Conservation (phyloP, 1,140 invertebrate genomes). For the Drosophila repleta region DNA sequence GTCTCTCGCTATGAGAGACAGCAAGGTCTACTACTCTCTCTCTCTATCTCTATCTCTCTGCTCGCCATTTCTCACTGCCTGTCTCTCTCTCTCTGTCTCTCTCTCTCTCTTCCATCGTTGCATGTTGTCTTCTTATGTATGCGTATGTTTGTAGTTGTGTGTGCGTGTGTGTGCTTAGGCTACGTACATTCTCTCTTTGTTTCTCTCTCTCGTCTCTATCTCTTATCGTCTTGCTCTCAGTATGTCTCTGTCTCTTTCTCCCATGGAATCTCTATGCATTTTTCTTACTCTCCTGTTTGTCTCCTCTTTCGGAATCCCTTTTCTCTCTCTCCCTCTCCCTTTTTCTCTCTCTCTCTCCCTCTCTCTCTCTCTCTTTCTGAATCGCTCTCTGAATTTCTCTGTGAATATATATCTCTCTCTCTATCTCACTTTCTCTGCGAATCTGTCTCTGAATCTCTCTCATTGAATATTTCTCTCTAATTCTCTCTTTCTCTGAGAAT, state of each 20-base stretch:
- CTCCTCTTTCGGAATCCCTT: background rate
- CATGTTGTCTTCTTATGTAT: constrained; percentile 2
- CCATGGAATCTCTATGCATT: background rate
- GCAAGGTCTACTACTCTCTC: background rate
- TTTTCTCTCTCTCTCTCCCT: constrained; percentile 6
- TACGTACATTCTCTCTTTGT: background rate
- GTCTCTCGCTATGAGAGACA: too few relatives aligned
- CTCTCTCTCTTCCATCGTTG: background rate
- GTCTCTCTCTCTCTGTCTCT: background rate
- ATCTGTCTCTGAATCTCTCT: constrained; percentile 1
- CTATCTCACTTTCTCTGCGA: too few relatives aligned
- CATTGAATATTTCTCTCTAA: too few relatives aligned
- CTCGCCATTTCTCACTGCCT: background rate
- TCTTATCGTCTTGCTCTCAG: constrained; percentile 8
- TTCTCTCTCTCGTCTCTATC: constrained; percentile 1
- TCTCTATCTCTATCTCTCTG: background rate
- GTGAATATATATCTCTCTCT: too few relatives aligned
- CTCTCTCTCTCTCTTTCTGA: constrained; percentile 6
- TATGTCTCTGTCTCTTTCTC: constrained; percentile 25
- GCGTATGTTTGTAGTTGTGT: background rate
- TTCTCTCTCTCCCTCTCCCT: background rate
- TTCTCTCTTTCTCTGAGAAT: too few relatives aligned
- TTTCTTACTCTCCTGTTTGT: background rate
- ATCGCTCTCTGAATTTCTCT: background rate
- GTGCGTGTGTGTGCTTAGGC: background rate